These are phyloP conservation scores for Eupsilia transversa DNA, from an alignment of 2,888 invertebrate genomes.

Conservation along the genomic window DNA sequence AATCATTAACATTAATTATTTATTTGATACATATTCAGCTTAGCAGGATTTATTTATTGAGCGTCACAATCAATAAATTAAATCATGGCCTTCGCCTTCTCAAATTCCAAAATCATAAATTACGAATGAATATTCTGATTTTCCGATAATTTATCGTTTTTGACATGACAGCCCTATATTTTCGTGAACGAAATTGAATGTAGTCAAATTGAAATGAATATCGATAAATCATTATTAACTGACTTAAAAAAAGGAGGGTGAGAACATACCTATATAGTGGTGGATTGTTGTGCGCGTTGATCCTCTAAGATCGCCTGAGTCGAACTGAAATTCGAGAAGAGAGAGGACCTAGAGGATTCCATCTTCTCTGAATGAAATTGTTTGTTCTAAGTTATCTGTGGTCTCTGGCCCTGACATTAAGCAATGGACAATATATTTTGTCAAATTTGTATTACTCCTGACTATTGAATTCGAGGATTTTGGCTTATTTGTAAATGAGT, in stretches of 20 bases:
- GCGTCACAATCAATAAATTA: constrained; percentile 8
- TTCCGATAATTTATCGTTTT: constrained; percentile 12
- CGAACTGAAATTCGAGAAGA: too few relatives aligned
- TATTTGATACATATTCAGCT: too few relatives aligned
- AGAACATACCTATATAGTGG: too few relatives aligned
- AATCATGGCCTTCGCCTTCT: neutral
- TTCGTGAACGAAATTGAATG: constrained; percentile 21
- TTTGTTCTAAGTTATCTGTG: too few relatives aligned
- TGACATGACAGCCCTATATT: neutral
- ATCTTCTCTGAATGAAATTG: neutral
- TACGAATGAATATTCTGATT: constrained; percentile 3
- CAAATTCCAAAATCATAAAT: constrained; percentile 11
- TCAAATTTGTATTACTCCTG: too few relatives aligned
- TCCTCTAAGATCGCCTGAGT: too few relatives aligned
- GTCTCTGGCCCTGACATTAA: too few relatives aligned
- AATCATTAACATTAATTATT: neutral
- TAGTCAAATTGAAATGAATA: constrained; percentile 10
- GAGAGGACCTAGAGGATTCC: neutral
- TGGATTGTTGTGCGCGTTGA: too few relatives aligned
- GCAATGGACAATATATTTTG: too few relatives aligned
- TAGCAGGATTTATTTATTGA: constrained; percentile 1
- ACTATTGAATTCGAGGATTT: too few relatives aligned
- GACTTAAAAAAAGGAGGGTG: too few relatives aligned
- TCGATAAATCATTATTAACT: neutral
- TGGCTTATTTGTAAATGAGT: too few relatives aligned